Percentiles rank a stretch among this genome's conserved stretches.
Conservation (phyloP, 2,888 invertebrate genomes). For the Sarcophaga variegata region DNA sequence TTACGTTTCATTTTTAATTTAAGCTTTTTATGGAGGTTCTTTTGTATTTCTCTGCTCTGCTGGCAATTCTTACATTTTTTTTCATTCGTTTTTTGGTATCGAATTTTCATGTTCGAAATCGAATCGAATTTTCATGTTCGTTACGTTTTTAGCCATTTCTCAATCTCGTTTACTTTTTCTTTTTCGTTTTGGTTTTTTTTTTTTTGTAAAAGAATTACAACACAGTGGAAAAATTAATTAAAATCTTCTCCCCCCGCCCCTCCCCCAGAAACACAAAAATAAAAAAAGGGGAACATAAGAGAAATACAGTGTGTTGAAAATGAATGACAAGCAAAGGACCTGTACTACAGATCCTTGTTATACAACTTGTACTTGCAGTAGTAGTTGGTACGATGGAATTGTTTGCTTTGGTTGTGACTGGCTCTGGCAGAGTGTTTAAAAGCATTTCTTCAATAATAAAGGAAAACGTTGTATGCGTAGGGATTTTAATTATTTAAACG, state of each 20-base stretch:
- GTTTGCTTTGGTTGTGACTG: conserved; percentile 3
- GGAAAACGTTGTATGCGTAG: conserved; percentile 60
- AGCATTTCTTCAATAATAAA: conserved; percentile 42
- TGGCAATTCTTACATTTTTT: too few species aligned
- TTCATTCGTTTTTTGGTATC: neutral
- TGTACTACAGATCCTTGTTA: conserved; percentile 17
- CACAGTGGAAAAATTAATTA: too few species aligned
- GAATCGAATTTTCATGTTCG: conserved; percentile 58
- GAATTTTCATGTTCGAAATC: conserved; percentile 37
- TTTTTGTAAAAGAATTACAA: conserved; percentile 16
- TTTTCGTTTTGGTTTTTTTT: neutral
- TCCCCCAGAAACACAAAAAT: neutral
- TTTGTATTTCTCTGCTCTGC: too few species aligned
- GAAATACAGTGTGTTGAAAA: neutral
- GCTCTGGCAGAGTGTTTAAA: conserved; percentile 1
- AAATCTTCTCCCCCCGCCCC: too few species aligned
- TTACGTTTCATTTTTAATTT: conserved; percentile 15
- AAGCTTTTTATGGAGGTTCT: neutral
- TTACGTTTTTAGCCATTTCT: conserved; percentile 29
- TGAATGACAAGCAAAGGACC: conserved; percentile 41
- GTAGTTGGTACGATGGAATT: conserved; percentile 12
- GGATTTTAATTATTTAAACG: conserved; percentile 67
- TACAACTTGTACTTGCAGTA: neutral
- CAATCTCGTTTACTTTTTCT: neutral
- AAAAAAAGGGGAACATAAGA: conserved; percentile 13